These are phyloP conservation scores for Microhierax caerulescens DNA, from an alignment of 2,797 vertebrate species.

Conservation along the genomic window DNA sequence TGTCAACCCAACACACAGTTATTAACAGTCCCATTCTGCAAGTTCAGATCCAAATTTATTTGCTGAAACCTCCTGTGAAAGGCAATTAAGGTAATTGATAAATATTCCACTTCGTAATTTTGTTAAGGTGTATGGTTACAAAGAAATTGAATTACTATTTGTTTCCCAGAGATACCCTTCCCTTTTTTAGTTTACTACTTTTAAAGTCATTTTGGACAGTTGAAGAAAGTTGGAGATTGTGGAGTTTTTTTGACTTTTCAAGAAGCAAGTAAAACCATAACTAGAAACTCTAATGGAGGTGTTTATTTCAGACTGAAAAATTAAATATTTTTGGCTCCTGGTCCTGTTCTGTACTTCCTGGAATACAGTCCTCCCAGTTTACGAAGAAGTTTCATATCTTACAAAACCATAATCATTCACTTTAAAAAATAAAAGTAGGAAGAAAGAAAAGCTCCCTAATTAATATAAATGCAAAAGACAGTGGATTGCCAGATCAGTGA, in stretches of 20 bases:
- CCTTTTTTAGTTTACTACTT: not conserved
- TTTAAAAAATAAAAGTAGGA: not conserved
- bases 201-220: not conserved
- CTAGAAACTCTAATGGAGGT: not conserved
- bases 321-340: not conserved
- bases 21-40: not conserved
- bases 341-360: not conserved
- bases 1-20: not conserved
- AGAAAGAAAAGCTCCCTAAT: not conserved
- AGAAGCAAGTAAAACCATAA: not conserved
- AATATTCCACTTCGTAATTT: not conserved
- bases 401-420: not conserved
- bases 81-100: not conserved
- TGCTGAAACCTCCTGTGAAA: not conserved
- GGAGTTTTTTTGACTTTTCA: not conserved
- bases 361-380: not conserved
- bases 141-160: not conserved
- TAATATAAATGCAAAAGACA: not conserved
- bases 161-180: not conserved
- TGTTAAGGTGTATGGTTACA: not conserved
- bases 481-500: not conserved
- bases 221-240: not conserved
- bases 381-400: not conserved
- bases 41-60: not conserved
- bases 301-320: not conserved